Conservation (phyloP, 2,888 invertebrate species). For the Pristionchus fissidentatus region DNA sequence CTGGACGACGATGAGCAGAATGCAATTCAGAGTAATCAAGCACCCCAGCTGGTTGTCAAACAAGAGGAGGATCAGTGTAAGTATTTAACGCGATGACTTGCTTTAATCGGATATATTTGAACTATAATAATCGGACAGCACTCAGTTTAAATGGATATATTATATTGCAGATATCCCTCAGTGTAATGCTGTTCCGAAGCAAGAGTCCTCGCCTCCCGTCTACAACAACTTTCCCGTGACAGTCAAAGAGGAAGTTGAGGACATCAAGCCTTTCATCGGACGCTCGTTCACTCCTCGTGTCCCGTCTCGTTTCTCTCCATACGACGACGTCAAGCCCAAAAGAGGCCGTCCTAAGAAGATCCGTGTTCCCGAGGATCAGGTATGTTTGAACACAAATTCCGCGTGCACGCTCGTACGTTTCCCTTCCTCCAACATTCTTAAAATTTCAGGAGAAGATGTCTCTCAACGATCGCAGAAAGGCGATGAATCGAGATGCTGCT, state of each 20-base stretch:
- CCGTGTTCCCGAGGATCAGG: slow-evolving; percentile 40
- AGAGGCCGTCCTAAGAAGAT: slow-evolving; percentile 46
- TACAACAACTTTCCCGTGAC: background rate
- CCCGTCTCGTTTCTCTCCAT: background rate
- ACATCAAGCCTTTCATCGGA: background rate
- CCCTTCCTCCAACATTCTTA: too few species aligned
- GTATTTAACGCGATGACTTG: too few species aligned
- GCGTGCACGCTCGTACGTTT: too few species aligned
- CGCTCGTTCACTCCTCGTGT: background rate
- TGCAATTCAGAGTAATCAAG: too few species aligned
- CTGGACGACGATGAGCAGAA: slow-evolving; percentile 31
- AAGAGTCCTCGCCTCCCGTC: background rate
- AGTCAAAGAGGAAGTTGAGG: background rate
- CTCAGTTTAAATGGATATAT: too few species aligned
- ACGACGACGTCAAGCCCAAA: slow-evolving; percentile 33
- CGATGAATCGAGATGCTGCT: slow-evolving; percentile 70
- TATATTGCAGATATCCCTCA: slow-evolving; percentile 14
- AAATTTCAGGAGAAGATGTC: slow-evolving; percentile 31
- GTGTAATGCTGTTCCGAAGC: slow-evolving; percentile 17
- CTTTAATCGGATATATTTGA: background rate
- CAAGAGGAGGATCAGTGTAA: background rate
- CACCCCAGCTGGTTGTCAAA: background rate
- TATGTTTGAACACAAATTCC: too few species aligned
- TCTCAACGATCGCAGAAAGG: slow-evolving; percentile 53
- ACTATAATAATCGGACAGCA: background rate